These are phyloP conservation scores for Trachemys scripta DNA, from an alignment of 2,113 vertebrate genomes.

Conservation along the genomic window DNA sequence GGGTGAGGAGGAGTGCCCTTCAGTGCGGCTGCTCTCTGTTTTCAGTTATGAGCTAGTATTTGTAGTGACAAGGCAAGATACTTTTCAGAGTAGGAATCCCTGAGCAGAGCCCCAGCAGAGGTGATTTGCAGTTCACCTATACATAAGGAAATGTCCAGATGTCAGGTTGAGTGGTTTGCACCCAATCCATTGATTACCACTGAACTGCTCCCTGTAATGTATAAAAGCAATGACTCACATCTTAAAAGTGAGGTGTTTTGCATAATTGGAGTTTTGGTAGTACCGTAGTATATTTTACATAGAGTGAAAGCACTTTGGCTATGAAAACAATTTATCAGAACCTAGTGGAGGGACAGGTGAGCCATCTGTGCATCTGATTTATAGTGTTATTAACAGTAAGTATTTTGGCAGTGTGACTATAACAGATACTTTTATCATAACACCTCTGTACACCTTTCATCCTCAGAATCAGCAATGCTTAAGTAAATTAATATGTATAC, in stretches of 20 bases:
- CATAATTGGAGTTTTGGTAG: not conserved
- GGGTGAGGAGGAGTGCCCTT: not conserved
- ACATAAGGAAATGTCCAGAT: not conserved
- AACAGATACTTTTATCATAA: not conserved
- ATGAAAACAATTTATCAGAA: not conserved
- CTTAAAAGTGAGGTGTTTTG: not conserved
- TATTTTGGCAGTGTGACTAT: not conserved
- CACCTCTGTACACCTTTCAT: not conserved
- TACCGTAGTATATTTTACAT: not conserved
- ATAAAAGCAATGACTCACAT: fast-evolving
- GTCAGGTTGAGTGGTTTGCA: not conserved
- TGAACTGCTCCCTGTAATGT: not conserved
- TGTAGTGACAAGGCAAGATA: fast-evolving
- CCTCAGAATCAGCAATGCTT: not conserved
- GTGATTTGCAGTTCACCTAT: not conserved
- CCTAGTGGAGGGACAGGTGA: not conserved
- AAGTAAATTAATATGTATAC: not conserved
- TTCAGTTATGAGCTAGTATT: not conserved
- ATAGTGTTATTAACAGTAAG: not conserved
- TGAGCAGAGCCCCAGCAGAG: fast-evolving
- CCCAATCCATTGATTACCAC: not conserved
- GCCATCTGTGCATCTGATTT: not conserved
- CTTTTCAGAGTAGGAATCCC: not conserved
- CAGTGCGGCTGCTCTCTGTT: fast-evolving
- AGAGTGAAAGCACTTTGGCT: not conserved